Percentiles rank a stretch among this genome's conserved stretches.
Conservation (phyloP, 1,140 invertebrate genomes). For the Oedothorax gibbosus region DNA sequence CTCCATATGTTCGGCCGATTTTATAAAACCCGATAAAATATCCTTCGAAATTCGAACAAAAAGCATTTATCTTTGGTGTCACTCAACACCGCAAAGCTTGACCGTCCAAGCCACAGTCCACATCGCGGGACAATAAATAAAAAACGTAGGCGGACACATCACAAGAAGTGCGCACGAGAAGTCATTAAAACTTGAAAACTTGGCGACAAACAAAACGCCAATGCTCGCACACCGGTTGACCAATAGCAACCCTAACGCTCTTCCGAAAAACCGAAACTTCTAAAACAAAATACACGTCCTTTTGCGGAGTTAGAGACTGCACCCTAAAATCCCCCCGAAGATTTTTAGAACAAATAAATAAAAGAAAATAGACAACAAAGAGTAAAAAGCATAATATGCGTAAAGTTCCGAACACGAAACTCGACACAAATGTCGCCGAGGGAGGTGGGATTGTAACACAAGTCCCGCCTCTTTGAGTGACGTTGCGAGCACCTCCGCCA, state of each 20-base stretch:
- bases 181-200: slow-evolving; percentile 49
- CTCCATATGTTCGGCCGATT: too few species aligned
- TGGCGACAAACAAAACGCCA: slow-evolving; percentile 57
- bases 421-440: slow-evolving; percentile 59
- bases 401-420: slow-evolving; percentile 57
- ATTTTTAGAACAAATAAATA: neutral
- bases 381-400: slow-evolving; percentile 42
- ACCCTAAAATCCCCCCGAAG: neutral
- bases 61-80: neutral
- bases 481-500: slow-evolving; percentile 51
- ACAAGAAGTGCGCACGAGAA: slow-evolving; percentile 25
- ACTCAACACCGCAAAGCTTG: too few species aligned
- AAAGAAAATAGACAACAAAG: slow-evolving; percentile 36
- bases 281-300: neutral
- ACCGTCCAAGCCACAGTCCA: neutral
- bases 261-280: neutral
- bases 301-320: neutral
- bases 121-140: slow-evolving; percentile 18
- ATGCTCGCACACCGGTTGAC: slow-evolving; percentile 14
- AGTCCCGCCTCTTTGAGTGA: slow-evolving; percentile 61
- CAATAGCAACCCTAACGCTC: neutral
- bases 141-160: slow-evolving; percentile 53
- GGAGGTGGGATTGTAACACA: slow-evolving; percentile 54
- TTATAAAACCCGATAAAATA: too few species aligned
- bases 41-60: too few species aligned